Evolutionary conservation across 2,888 invertebrate genomes (phyloP).

Genomic region (Macrostomum cliftonense): DNA sequence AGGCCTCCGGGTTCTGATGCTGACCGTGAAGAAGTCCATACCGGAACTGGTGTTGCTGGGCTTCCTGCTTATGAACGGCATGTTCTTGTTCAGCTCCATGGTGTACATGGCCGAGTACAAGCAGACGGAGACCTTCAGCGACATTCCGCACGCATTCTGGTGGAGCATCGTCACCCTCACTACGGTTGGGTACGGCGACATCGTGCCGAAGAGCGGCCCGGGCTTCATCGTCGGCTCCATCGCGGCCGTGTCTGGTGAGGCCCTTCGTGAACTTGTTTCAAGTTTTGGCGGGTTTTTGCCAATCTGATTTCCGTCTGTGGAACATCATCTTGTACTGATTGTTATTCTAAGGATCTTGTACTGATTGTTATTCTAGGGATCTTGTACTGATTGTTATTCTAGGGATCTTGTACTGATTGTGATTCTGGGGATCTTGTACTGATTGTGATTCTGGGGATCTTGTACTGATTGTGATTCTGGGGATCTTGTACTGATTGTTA

Average conservation of each 20-base stretch:
- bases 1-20: conserved; percentile 28
- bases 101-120: conserved; percentile 27
- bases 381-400: no score
- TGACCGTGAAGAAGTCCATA: conserved; percentile 29
- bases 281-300: no score
- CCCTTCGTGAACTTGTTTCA: no score
- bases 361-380: no score
- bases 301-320: no score
- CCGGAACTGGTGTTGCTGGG: conserved; percentile 30
- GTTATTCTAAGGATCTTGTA: no score
- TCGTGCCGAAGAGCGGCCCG: conserved; percentile 8
- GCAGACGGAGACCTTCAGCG: conserved; percentile 14
- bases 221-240: conserved; percentile 11
- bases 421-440: no score
- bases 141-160: conserved; percentile 12
- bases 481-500: no score
- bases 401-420: no score
- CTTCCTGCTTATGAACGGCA: conserved; percentile 29
- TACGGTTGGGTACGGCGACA: conserved; percentile 12
- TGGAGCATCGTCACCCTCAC: conserved; percentile 12
- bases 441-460: no score
- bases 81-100: conserved; percentile 31
- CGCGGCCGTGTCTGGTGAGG: conserved; percentile 7
- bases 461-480: no score
- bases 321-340: no score